phyloP scores from a whole-genome alignment of 2,888 invertebrate species.

The Abscondita cerata region DNA sequence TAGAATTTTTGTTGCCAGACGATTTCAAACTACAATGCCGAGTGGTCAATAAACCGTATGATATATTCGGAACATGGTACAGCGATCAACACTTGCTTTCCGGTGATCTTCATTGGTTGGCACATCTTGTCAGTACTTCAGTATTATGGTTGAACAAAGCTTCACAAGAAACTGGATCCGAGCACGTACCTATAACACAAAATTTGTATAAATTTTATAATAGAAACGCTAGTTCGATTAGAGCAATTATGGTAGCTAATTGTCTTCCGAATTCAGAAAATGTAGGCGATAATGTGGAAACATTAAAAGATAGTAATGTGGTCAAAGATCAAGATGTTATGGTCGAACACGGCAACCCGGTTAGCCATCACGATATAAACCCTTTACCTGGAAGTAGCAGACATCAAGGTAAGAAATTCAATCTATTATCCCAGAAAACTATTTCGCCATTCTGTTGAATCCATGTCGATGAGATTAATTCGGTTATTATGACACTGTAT shows the following conservation, averaged over 20 bases:
- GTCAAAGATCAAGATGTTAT: slow-evolving; percentile 36
- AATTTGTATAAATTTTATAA: slow-evolving; percentile 77
- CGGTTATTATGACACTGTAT: no score
- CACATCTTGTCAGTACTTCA: slow-evolving; percentile 75
- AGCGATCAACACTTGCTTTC: slow-evolving; percentile 81
- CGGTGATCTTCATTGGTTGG: slow-evolving; percentile 82
- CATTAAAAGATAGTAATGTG: slow-evolving; percentile 40
- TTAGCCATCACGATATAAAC: slow-evolving; percentile 61
- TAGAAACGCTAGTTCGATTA: slow-evolving; percentile 78
- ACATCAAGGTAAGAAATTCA: slow-evolving; percentile 37
- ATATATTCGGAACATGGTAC: slow-evolving; percentile 91
- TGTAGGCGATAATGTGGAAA: slow-evolving; percentile 48
- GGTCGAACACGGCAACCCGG: slow-evolving; percentile 61
- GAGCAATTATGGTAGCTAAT: slow-evolving; percentile 79
- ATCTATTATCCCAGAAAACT: no score
- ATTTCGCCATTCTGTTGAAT: no score
- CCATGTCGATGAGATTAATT: no score
- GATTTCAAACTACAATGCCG: slow-evolving; percentile 66
- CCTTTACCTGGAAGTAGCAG: slow-evolving; percentile 40
- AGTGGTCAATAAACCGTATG: slow-evolving; percentile 83
- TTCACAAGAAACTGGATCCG: slow-evolving; percentile 79
- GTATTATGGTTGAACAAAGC: slow-evolving; percentile 84
- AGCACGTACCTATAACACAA: slow-evolving; percentile 78
- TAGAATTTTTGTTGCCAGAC: slow-evolving; percentile 25
- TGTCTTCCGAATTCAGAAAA: slow-evolving; percentile 63